Base-by-base conservation (phyloP, 2,113 vertebrate species). In the Cynoglossus semilaevis region DNA sequence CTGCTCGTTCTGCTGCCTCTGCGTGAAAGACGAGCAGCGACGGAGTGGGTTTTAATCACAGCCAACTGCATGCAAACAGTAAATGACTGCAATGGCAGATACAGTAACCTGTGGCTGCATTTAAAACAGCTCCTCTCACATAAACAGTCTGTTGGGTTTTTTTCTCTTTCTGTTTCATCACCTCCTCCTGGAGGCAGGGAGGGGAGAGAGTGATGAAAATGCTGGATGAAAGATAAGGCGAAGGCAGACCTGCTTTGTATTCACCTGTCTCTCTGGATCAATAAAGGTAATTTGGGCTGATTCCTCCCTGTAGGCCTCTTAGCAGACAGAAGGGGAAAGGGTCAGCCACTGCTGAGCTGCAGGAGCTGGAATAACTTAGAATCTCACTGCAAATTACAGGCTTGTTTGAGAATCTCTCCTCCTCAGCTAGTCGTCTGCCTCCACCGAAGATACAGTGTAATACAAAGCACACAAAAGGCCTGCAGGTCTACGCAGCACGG, bases 261-360 rank as follows among this genome's bases (percentile, higher is more conserved):
- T 90, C 89, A 91, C 87, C 91, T 85, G 91, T 79, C 83, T 79
- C 80, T 82, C 85, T 78, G 90, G 86, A 90, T 92, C 87, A 92
- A 85, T 88, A 62, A 87, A 83, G 75, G 85, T 89, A 88, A 90
- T 89, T 89, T 89, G 89, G 79, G 84, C 67, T 90, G 90, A 86
- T 88, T 91, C 85, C 77, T 85, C 78, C 77, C 82, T 75, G 83
- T 87, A 84, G 82, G 63, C 80, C 85, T 88, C 88, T 88, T 88
- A 89, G 87, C 86, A 82, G 88, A 88, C 80, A 66, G 81, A 77
- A 81, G 73, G 83, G 83, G 85, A 82, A 82, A 65, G 76, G 85
- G 87, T 85, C 87, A 89, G 81, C 72, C 79, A 61, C 84, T 72
- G 84, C 87, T 80, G 85, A 80, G 87, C 85, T 79, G 66, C 72